Percentiles rank a stretch among this genome's conserved stretches.
phyloP scores from a whole-genome alignment of 2,888 invertebrate genomes.

The Melangyna quadrimaculata region DNA sequence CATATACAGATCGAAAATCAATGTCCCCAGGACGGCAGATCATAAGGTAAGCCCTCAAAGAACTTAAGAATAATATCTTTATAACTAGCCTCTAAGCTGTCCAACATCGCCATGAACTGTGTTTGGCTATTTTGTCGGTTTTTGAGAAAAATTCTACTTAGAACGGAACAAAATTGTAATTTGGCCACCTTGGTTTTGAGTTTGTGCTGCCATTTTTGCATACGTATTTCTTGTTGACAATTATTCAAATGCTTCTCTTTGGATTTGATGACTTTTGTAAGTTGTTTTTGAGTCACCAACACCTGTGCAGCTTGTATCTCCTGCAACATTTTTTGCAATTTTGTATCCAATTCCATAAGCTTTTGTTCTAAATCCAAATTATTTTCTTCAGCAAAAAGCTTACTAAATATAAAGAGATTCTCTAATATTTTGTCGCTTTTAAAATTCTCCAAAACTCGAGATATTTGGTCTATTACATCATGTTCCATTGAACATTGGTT shows the following conservation, averaged over 20 bases:
- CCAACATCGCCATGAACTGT: conserved; percentile 41
- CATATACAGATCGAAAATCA: conserved; percentile 49
- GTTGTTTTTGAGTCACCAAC: conserved; percentile 1
- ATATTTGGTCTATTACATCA: conserved; percentile 34
- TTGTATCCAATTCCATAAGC: conserved; percentile 36
- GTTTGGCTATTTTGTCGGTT: conserved; percentile 61
- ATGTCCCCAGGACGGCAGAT: conserved; percentile 48
- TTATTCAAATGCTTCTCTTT: conserved; percentile 70
- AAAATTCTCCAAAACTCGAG: conserved; percentile 21
- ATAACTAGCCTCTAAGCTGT: conserved; percentile 58
- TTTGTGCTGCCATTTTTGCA: conserved; percentile 16
- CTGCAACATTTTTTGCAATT: conserved; percentile 29
- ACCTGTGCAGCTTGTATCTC: not conserved
- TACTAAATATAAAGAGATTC: conserved; percentile 37
- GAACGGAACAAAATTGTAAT: conserved; percentile 73
- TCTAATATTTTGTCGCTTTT: conserved; percentile 1
- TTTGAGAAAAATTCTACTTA: conserved; percentile 74
- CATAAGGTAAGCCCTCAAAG: conserved; percentile 35
- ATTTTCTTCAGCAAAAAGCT: conserved; percentile 38
- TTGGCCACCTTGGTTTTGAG: conserved; percentile 60
- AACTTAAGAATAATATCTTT: conserved; percentile 45
- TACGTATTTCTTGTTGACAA: conserved; percentile 70
- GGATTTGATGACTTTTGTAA: conserved; percentile 68
- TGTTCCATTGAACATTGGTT: conserved; percentile 50
- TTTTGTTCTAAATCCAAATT: conserved; percentile 34